Evolutionary conservation across 2,113 vertebrate genomes (phyloP).

Genomic region (Salvelinus fontinalis): DNA sequence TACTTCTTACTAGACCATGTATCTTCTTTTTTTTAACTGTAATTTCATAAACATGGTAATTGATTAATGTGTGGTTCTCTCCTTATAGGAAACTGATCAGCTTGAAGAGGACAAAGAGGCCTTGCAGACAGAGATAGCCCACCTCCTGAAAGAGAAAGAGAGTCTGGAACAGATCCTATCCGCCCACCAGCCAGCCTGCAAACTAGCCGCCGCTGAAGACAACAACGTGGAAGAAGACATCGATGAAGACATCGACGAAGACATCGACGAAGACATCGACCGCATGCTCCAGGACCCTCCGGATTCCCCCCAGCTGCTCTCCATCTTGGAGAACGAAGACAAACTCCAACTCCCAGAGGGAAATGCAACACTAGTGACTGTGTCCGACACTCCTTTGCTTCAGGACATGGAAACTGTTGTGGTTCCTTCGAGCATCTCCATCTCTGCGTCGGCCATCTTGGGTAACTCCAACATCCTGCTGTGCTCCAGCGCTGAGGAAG

Average conservation of each 20-base stretch:
- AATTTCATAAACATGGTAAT: neutral
- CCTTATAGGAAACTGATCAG: slow-evolving; percentile 87
- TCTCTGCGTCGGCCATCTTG: slow-evolving; percentile 69
- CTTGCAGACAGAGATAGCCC: slow-evolving; percentile 86
- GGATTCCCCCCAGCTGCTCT: slow-evolving; percentile 73
- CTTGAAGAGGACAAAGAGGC: slow-evolving; percentile 89
- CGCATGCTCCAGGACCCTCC: slow-evolving; percentile 79
- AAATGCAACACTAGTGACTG: neutral
- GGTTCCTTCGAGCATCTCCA: slow-evolving; percentile 53
- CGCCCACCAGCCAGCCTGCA: slow-evolving; percentile 87
- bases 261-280: slow-evolving; percentile 59
- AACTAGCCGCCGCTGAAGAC: slow-evolving; percentile 61
- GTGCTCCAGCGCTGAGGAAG: slow-evolving; percentile 74
- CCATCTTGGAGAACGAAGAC: slow-evolving; percentile 61
- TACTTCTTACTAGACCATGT: neutral
- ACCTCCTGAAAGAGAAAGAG: slow-evolving; percentile 92
- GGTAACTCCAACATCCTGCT: slow-evolving; percentile 77
- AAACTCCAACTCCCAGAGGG: slow-evolving; percentile 36
- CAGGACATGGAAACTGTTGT: slow-evolving; percentile 58
- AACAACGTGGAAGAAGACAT: slow-evolving; percentile 9
- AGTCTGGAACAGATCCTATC: slow-evolving; percentile 88
- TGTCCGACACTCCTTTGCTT: slow-evolving; percentile 37
- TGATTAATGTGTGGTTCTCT: neutral
- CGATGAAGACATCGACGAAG: slow-evolving; percentile 20
- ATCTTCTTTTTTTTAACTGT: neutral